Evolutionary conservation across 2,888 invertebrate genomes (phyloP).

Genomic region (Malthinus flaveolus): DNA sequence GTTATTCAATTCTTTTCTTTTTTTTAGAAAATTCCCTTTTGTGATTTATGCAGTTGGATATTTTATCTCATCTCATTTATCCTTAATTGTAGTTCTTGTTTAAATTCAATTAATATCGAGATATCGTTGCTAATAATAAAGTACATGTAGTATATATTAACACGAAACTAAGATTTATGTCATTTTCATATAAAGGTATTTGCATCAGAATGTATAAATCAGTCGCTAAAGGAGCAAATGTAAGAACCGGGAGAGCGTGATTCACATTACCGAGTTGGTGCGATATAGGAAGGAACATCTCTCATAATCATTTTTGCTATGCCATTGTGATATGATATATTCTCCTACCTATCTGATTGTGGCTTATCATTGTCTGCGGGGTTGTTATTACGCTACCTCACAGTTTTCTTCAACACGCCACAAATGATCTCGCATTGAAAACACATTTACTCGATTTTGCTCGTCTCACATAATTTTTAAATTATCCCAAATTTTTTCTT

Average conservation of each 20-base stretch:
- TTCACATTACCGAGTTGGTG: conserved; percentile 51
- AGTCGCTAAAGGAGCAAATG: conserved; percentile 47
- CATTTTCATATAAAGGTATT: conserved; percentile 43
- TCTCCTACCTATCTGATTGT: conserved; percentile 35
- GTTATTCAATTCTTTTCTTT: too few species aligned
- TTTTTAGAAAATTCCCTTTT: too few species aligned
- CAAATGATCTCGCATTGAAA: conserved; percentile 17
- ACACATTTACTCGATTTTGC: not conserved
- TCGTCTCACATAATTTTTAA: too few species aligned
- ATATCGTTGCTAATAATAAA: conserved; percentile 12
- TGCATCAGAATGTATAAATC: conserved; percentile 51
- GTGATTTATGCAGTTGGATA: too few species aligned
- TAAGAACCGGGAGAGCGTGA: conserved; percentile 54
- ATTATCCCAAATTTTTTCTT: not conserved
- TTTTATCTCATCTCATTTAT: not conserved
- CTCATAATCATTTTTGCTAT: conserved; percentile 55
- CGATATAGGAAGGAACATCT: conserved; percentile 55
- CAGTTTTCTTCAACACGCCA: conserved; percentile 25
- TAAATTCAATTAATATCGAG: conserved; percentile 7
- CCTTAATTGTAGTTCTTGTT: conserved; percentile 4
- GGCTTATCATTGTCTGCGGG: conserved; percentile 39
- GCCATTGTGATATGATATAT: conserved; percentile 55
- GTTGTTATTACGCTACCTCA: conserved; percentile 37
- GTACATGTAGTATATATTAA: conserved; percentile 8
- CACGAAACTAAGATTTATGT: conserved; percentile 23